A percentile compares a stretch with the other conserved stretches of the same genome.
These are phyloP conservation scores for Heterodera filipjevi DNA, from an alignment of 2,888 invertebrate genomes.

Conservation along the genomic window DNA sequence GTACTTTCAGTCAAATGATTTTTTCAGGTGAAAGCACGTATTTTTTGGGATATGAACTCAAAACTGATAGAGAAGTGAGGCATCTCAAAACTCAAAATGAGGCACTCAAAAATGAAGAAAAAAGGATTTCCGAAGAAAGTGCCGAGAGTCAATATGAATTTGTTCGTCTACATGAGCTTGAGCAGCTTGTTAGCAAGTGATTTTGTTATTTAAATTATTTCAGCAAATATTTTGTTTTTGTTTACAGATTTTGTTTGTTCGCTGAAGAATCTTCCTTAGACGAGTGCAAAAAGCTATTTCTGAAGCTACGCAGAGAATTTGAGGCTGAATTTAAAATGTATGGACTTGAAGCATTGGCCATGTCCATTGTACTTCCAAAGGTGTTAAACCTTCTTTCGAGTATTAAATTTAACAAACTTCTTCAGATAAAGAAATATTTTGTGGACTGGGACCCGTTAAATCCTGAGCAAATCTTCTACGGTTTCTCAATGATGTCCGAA, in stretches of 20 bases:
- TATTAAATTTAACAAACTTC: too few species aligned
- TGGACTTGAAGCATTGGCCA: slow-evolving; percentile 81
- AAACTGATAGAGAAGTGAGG: slow-evolving; percentile 79
- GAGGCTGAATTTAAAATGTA: slow-evolving; percentile 77
- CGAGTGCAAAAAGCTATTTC: slow-evolving; percentile 72
- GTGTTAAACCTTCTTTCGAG: slow-evolving; percentile 56
- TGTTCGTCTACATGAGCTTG: slow-evolving; percentile 70
- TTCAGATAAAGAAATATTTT: slow-evolving; percentile 76
- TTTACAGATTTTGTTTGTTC: slow-evolving; percentile 16
- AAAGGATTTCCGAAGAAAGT: slow-evolving; percentile 74
- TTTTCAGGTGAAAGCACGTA: too few species aligned
- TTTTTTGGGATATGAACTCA: too few species aligned
- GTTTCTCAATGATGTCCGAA: slow-evolving; percentile 35
- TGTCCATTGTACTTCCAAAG: slow-evolving; percentile 81
- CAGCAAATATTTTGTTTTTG: slow-evolving; percentile 25
- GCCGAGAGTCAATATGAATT: slow-evolving; percentile 78
- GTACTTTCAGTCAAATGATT: too few species aligned
- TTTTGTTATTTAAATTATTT: slow-evolving; percentile 28
- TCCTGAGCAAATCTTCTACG: slow-evolving; percentile 69
- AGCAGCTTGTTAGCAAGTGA: slow-evolving; percentile 38
- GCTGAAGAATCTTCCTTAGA: slow-evolving; percentile 64
- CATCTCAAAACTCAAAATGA: slow-evolving; percentile 79
- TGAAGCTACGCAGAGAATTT: slow-evolving; percentile 72
- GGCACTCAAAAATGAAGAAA: slow-evolving; percentile 79
- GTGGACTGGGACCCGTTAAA: slow-evolving; percentile 87